Evolutionary conservation across 2,113 vertebrate species (phyloP).

Genomic region (Callospermophilus lateralis): DNA sequence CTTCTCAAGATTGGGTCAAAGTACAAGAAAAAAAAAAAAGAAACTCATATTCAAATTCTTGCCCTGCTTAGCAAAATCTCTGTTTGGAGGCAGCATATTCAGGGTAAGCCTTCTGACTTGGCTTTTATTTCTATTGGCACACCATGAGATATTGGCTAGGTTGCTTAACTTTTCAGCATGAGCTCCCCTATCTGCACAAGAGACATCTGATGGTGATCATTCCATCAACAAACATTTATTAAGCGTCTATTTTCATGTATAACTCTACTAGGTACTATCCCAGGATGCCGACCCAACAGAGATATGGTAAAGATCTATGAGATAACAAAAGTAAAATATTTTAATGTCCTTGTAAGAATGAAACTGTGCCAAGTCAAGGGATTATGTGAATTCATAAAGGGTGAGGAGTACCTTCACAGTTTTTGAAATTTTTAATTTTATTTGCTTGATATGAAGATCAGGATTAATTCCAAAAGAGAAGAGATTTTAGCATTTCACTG

Average conservation of each 20-base stretch:
- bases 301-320: not conserved
- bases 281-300: not conserved
- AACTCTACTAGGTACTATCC: not conserved
- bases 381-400: constrained; percentile 22
- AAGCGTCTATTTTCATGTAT: constrained; percentile 28
- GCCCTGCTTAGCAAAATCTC: constrained; percentile 47
- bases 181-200: constrained; percentile 58
- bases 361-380: not conserved
- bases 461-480: not conserved
- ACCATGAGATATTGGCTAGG: not conserved
- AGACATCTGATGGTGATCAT: constrained; percentile 16
- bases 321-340: constrained; percentile 51
- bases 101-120: not conserved
- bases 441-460: not conserved
- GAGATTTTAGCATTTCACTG: not conserved
- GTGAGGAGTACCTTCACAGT: not conserved
- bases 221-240: constrained; percentile 58
- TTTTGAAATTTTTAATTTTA: constrained; percentile 21
- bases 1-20: constrained; percentile 64
- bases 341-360: constrained; percentile 36
- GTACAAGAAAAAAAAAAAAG: constrained; percentile 60
- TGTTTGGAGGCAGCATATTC: constrained; percentile 30
- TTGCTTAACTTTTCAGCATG: constrained; percentile 60
- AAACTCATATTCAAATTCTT: constrained; percentile 60
- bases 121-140: constrained; percentile 14